Percentiles rank a stretch among this genome's conserved stretches.
Conservation (phyloP, 92 coral and sea anemone species). For the Parazoanthus darwini region DNA sequence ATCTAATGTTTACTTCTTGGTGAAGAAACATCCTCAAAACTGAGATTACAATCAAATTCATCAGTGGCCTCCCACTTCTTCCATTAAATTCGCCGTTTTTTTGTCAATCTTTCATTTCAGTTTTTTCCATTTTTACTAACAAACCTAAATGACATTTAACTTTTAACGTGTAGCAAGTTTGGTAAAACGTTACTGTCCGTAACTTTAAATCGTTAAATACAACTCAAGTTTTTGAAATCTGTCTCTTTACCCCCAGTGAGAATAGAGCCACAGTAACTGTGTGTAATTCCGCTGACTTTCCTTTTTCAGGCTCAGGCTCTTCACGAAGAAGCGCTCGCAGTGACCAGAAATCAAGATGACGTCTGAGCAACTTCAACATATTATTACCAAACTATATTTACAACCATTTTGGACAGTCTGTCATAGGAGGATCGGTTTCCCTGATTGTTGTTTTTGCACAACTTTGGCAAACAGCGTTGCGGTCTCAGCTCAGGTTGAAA, state of each 20-base stretch:
- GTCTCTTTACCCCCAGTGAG: neutral
- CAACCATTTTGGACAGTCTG: neutral
- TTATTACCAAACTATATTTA: neutral
- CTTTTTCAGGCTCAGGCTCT: conserved; percentile 16
- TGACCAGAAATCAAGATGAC: conserved; percentile 34
- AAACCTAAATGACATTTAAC: no score
- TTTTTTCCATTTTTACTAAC: no score
- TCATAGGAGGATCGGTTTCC: no score
- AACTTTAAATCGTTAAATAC: no score
- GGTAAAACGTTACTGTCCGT: no score
- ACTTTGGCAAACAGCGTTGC: neutral
- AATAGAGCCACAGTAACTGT: neutral
- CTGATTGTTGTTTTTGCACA: neutral
- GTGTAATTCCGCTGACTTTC: neutral
- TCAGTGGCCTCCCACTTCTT: no score
- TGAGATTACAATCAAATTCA: no score
- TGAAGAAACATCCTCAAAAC: no score
- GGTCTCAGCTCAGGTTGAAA: neutral
- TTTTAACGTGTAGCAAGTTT: no score
- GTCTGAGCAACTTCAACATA: neutral
- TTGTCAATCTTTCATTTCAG: no score
- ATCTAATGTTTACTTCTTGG: no score
- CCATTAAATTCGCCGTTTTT: no score
- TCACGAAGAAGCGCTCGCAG: conserved; percentile 9
- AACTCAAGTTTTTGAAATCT: neutral